These are phyloP conservation scores for Amblyteles armatorius DNA, from an alignment of 2,888 invertebrate genomes.

Conservation along the genomic window DNA sequence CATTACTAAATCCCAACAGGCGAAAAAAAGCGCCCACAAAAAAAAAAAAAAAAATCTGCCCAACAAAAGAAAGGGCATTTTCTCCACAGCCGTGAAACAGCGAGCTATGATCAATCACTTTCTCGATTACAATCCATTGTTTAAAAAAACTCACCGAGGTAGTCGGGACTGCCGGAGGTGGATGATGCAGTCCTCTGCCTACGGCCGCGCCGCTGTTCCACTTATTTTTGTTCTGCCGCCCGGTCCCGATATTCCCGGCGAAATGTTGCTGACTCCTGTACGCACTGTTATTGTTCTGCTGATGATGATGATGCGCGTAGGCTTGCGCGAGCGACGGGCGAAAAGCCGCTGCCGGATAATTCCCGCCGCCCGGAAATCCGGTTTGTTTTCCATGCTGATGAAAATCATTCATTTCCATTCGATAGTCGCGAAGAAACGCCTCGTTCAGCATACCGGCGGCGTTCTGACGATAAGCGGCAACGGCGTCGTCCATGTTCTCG, in stretches of 20 bases:
- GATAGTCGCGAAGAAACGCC: slow-evolving; percentile 66
- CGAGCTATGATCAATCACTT: slow-evolving; percentile 39
- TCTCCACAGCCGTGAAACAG: slow-evolving; percentile 49
- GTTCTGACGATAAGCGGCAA: slow-evolving; percentile 62
- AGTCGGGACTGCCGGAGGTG: slow-evolving; percentile 56
- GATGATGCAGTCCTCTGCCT: slow-evolving; percentile 48
- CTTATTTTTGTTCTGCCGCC: slow-evolving; percentile 60
- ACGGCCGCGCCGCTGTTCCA: slow-evolving; percentile 57
- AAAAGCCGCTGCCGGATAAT: slow-evolving; percentile 54
- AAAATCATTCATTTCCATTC: slow-evolving; percentile 57
- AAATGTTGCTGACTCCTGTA: slow-evolving; percentile 62
- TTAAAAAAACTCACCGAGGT: slow-evolving; percentile 67
- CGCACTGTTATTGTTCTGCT: slow-evolving; percentile 53
- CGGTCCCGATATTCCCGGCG: slow-evolving; percentile 24
- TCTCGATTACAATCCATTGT: slow-evolving; percentile 27
- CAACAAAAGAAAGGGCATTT: slow-evolving; percentile 41
- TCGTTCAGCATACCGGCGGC: slow-evolving; percentile 62
- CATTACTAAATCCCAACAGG: slow-evolving; percentile 20
- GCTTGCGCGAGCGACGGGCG: slow-evolving; percentile 65
- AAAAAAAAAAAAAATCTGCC: slow-evolving; percentile 15
- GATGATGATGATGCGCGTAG: slow-evolving; percentile 67
- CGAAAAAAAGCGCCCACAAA: slow-evolving; percentile 16
- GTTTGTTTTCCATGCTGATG: slow-evolving; percentile 58
- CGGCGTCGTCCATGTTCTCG: slow-evolving; percentile 32
- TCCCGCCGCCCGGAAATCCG: slow-evolving; percentile 40